Evolutionary conservation across 2,113 vertebrate genomes (phyloP).

Genomic region (Zosterops hypoxanthus): DNA sequence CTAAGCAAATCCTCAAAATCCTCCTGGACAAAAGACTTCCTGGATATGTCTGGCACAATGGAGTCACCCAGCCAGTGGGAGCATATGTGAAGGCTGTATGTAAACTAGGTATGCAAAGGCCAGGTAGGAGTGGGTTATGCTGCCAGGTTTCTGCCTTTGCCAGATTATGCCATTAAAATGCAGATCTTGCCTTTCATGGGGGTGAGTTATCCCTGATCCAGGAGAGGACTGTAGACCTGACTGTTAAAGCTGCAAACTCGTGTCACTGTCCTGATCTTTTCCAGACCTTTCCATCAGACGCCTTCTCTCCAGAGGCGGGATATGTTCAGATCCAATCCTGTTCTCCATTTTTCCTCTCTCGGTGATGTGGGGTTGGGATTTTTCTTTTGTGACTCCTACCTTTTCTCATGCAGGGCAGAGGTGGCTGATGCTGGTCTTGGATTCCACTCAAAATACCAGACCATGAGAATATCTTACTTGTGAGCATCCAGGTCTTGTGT

Average conservation of each 20-base stretch:
- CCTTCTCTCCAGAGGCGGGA: neutral
- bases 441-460: neutral
- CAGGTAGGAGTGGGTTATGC: neutral
- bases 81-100: neutral
- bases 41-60: neutral
- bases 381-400: neutral
- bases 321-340: neutral
- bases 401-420: neutral
- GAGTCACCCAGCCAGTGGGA: neutral
- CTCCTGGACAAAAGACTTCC: neutral
- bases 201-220: neutral
- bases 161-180: neutral
- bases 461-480: neutral
- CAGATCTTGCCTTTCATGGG: neutral
- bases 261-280: neutral
- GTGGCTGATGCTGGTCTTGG: neutral
- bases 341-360: neutral
- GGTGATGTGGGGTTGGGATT: neutral
- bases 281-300: neutral
- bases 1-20: neutral
- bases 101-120: neutral
- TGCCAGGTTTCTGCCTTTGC: neutral
- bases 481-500: neutral
- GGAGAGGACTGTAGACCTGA: neutral
- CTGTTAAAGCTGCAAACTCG: neutral